A percentile compares a stretch with the other conserved stretches of the same genome.
Evolutionary conservation across 2,888 invertebrate genomes (phyloP).

Genomic region (Mactromeris polynyma): DNA sequence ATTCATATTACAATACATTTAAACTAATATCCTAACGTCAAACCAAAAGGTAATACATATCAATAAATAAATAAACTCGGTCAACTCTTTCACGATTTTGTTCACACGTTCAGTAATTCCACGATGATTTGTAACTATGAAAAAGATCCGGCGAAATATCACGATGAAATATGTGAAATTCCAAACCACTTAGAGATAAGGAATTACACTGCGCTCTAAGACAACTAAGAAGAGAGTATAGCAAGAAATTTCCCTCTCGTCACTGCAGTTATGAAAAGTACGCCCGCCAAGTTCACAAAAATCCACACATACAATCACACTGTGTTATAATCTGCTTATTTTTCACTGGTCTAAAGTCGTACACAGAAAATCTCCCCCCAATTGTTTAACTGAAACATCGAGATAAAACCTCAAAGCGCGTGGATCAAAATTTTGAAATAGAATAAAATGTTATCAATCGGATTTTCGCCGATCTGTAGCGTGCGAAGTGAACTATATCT

Average conservation of each 20-base stretch:
- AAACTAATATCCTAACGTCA: no score
- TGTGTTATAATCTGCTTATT: not conserved
- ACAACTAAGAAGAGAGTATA: no score
- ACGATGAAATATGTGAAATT: not conserved
- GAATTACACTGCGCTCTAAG: no score
- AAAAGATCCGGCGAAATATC: not conserved
- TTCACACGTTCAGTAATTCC: not conserved
- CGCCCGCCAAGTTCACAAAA: not conserved
- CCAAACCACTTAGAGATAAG: not conserved
- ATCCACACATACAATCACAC: not conserved
- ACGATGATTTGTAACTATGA: not conserved
- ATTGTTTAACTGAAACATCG: constrained; percentile 5
- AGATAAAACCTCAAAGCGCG: not conserved
- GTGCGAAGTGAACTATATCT: not conserved
- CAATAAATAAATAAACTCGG: not conserved
- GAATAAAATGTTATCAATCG: not conserved
- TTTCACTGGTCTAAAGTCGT: not conserved
- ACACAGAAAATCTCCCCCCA: constrained; percentile 13
- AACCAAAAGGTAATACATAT: not conserved
- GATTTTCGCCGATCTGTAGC: not conserved
- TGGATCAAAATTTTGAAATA: not conserved
- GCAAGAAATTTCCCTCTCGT: not conserved
- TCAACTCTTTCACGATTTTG: constrained; percentile 6
- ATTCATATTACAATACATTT: no score
- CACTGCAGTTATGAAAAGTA: not conserved